Evolutionary conservation across 2,888 invertebrate genomes (phyloP), one percentile per base, ranked within the genome.

Genomic region (Orthonevra nobilis): DNA sequence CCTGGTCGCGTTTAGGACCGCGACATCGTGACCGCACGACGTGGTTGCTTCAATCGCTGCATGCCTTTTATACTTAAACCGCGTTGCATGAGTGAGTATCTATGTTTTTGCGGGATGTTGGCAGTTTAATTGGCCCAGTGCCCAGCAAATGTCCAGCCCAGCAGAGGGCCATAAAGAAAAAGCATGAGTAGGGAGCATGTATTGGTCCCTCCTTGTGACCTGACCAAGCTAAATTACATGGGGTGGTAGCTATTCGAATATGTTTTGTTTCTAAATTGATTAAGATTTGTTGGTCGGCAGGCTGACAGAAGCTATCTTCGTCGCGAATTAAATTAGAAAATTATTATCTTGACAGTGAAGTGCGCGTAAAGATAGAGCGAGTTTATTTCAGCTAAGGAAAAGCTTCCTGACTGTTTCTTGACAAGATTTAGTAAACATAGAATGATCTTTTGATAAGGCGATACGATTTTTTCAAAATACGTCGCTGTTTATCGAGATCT

Each of bases 141-240:
- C 73, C 73, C 66, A 50, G 44, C 5, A 30, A 50, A 46, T 74
- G 73, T 74, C 61, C 70, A 61, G 52, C 66, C 61, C 70, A 61
- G 52, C n/a, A 15, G 28, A 44, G 34, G 6, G 28, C 52, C 20
- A 32, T 7, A 20, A 30, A 15, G 20, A 28, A 12, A 30, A 50
- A 40, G 40, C 38, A 50, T 63, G 38, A 50, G 23, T 23, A 23
- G 5, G 23, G 23, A 23, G 23, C 3, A n/a, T n/a, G n/a, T n/a
- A n/a, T n/a, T n/a, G n/a, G n/a, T n/a, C n/a, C n/a, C n/a, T n/a
- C n/a, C n/a, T n/a, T n/a, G n/a, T n/a, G n/a, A n/a, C n/a, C n/a
- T n/a, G n/a, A n/a, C n/a, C n/a, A n/a, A n/a, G n/a, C 48, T 19
- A 61, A 61, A 61, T 48, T 61, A 26, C 48, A 50, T 48, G 34